phyloP scores from a whole-genome alignment of 1,140 invertebrate species.

The Lepidurus packardi region DNA sequence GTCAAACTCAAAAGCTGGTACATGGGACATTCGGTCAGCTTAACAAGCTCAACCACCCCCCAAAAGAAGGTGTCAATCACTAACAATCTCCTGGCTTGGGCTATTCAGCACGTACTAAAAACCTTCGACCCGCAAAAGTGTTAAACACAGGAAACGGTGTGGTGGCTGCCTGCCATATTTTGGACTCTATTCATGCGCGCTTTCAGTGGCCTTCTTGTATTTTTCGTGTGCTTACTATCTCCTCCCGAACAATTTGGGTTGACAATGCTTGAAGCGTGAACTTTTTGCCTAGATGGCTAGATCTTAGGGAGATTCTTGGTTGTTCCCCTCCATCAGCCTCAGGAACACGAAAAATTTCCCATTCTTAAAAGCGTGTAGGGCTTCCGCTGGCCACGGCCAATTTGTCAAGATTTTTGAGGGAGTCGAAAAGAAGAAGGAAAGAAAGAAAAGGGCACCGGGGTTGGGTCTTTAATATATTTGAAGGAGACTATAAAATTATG shows the following conservation, averaged over 20 bases:
- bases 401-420: background rate
- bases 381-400: background rate
- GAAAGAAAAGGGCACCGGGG: background rate
- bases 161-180: background rate
- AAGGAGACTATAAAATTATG: background rate
- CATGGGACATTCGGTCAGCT: background rate
- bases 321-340: too few species aligned
- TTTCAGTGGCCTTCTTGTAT: background rate
- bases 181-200: background rate
- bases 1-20: background rate
- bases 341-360: too few species aligned
- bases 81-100: background rate
- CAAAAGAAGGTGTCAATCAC: background rate
- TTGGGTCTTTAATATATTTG: background rate
- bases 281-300: background rate
- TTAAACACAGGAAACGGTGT: constrained; percentile 15
- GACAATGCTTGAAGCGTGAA: background rate
- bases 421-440: background rate
- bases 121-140: background rate
- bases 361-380: background rate
- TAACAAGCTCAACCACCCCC: background rate
- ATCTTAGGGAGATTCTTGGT: too few species aligned
- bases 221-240: background rate
- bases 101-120: constrained; percentile 14
- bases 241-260: background rate